Base-by-base conservation (phyloP, 2,797 vertebrate genomes). In the Poecilia velifera region DNA sequence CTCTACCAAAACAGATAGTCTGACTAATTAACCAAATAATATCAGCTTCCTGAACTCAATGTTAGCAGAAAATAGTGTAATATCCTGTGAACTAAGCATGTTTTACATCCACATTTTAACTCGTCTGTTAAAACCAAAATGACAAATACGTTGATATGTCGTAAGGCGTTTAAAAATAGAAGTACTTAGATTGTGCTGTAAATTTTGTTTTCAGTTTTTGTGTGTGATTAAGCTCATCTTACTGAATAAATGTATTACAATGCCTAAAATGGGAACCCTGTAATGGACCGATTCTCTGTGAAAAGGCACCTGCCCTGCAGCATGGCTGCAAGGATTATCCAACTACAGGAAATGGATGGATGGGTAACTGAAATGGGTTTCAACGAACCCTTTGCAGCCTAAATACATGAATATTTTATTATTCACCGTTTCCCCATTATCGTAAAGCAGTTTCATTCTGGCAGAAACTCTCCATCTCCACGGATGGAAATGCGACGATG, bases 331-430 rank as follows among this genome's bases (percentile, higher is more conserved):
- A 66, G 62, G 34, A 4, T 39, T 66, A 66, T 66, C 14, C 34
- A 9, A 39, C 14, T 39, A 39, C 18, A 66, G 34, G 34, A 66
- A 66, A 66, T 68, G 36, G 22, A n/a, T 71, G 41, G 41, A n/a
- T 13, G 39, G 12, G 25, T n/a, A 43, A 25, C 66, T 45, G 39
- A 43, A 70, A 4, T 72, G 20, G 43, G 76, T 77, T 66, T 76
- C 80, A 72, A 71, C 41, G 57, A 83, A 90, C 78, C 70, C 74
- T n/a, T 31, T 46, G 3, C 46, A 16, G 76, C 74, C 25, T 64
- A 64, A 53, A 84, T 10, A 73, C 51, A 77, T 87, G 78, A 86
- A 84, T 88, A 87, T 83, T 85, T 89, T 73, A 87, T 70, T 76
- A 49, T 68, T 77, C 16, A 4, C 75, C 34, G 43, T 43, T 78